Percentiles rank a stretch among this genome's conserved stretches.
phyloP scores from a whole-genome alignment of 2,888 invertebrate genomes.

The Cataglyphis altisquamis region DNA sequence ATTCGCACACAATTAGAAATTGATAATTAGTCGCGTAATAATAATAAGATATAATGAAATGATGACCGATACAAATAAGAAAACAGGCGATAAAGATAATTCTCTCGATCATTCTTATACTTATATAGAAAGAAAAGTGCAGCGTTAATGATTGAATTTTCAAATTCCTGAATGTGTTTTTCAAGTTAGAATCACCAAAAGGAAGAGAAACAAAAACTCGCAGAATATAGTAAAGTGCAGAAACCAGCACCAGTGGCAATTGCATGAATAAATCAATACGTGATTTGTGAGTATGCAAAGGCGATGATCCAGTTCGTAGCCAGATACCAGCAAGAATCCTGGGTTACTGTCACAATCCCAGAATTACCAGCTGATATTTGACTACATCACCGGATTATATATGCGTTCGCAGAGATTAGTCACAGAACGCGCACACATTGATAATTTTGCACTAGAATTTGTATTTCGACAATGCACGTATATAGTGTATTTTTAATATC shows the following conservation, averaged over 20 bases:
- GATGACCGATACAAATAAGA: slow-evolving; percentile 16
- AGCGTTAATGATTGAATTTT: background rate
- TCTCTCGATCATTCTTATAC: background rate
- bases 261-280: slow-evolving; percentile 81
- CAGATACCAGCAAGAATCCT: slow-evolving; percentile 96
- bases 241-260: slow-evolving; percentile 84
- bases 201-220: slow-evolving; percentile 34
- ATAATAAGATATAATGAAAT: slow-evolving; percentile 4
- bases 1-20: background rate
- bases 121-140: background rate
- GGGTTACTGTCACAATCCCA: slow-evolving; percentile 91
- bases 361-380: slow-evolving; percentile 99
- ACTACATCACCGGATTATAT: slow-evolving; percentile 85
- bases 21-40: slow-evolving; percentile 13
- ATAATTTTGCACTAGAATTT: slow-evolving; percentile 64
- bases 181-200: slow-evolving; percentile 27
- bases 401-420: slow-evolving; percentile 81
- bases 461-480: slow-evolving; percentile 63
- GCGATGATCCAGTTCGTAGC: slow-evolving; percentile 86
- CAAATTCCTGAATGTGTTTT: background rate
- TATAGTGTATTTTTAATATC: slow-evolving; percentile 24
- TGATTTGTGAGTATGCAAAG: slow-evolving; percentile 83
- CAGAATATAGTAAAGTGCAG: slow-evolving; percentile 62
- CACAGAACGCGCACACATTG: slow-evolving; percentile 81
- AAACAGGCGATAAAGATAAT: background rate